A percentile compares a stretch with the other conserved stretches of the same genome.
Conservation (phyloP, 2,888 invertebrate genomes). For the Erebia aethiops region DNA sequence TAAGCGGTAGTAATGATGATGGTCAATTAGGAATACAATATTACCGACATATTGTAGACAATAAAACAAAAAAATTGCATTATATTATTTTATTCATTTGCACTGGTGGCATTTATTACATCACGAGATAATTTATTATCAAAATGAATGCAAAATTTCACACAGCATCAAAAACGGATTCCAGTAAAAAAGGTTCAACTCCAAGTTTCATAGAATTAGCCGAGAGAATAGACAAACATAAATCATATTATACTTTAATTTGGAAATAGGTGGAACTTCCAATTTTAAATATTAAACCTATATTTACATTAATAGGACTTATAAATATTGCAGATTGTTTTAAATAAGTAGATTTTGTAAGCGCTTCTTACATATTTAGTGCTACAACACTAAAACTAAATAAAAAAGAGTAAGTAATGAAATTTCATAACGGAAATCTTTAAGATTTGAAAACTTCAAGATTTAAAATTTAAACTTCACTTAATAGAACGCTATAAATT, state of each 20-base stretch:
- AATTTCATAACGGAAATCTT: not conserved
- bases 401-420: not conserved
- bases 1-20: not conserved
- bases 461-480: not conserved
- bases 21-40: not conserved
- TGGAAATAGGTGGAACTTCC: constrained; percentile 66
- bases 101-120: constrained; percentile 54
- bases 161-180: constrained; percentile 28
- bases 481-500: constrained; percentile 46
- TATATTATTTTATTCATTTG: constrained; percentile 69
- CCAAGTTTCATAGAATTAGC: constrained; percentile 45
- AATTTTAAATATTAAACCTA: constrained; percentile 79
- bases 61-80: constrained; percentile 48
- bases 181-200: constrained; percentile 44
- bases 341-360: constrained; percentile 56
- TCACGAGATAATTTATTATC: constrained; percentile 26
- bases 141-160: constrained; percentile 29
- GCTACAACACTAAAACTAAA: constrained; percentile 3
- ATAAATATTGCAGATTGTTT: constrained; percentile 55
- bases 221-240: constrained; percentile 41
- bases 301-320: constrained; percentile 76
- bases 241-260: constrained; percentile 39
- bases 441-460: constrained; percentile 1
- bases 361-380: constrained; percentile 50
- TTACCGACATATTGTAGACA: not conserved